Evolutionary conservation across 2,797 vertebrate genomes (phyloP), one percentile per base, ranked within the genome.

Genomic region (Glyptemys insculpta): DNA sequence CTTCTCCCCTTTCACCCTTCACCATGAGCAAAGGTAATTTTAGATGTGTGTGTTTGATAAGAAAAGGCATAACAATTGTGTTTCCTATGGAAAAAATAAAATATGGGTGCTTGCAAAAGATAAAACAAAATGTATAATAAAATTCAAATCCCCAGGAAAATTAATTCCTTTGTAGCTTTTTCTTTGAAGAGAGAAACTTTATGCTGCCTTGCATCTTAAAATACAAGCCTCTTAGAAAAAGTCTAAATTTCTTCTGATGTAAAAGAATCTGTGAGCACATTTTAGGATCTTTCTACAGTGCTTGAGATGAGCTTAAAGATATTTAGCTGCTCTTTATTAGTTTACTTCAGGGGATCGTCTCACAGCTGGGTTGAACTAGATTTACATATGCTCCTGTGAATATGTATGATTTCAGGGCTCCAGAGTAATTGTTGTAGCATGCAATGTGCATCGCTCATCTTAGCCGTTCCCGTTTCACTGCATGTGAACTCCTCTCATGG

Each of bases 81-180:
- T 57, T 5, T 29, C 95, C 92, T n/a, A 72, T 90, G 91, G 93
- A 95, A 47, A 62, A 81, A 44, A 50, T 91, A 97, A 91, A 97
- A 68, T 47, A 91, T 2, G 53, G 85, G 87, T 83, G 79, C 90
- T 88, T 87, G 92, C 93, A 92, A 90, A 85, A 96, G 95, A 90
- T 90, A 79, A 92, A 96, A 92, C 81, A 89, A 93, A 84, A 92
- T 65, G 87, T 89, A 90, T 89, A 80, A 72, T 81, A 79, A 97
- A 94, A 93, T 79, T 31, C 79, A 89, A 96, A 96, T 95, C 90
- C 89, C 93, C 95, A 96, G 92, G 93, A 97, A 97, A 98, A 96
- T 81, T 68, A 97, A 95, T 96, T 96, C 47, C 85, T 96, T 94
- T 95, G 89, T 92, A 91, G 93, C 80, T 85, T 94, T 68, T 89